Conservation (phyloP, 1,140 invertebrate species). For the Trichonephila clavata region DNA sequence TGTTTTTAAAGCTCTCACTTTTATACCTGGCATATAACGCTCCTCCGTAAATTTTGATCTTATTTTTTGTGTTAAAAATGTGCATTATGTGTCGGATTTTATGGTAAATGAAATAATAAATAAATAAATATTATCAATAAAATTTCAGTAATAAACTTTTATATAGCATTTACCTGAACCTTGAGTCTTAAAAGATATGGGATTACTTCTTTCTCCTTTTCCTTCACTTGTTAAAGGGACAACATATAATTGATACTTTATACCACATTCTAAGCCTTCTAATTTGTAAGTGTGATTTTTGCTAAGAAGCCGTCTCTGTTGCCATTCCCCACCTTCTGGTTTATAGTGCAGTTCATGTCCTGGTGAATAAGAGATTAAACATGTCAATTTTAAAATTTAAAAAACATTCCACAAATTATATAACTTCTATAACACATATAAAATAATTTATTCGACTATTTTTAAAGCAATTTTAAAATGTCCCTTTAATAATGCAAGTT, state of each 20-base stretch:
- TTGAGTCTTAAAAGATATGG: constrained; percentile 77
- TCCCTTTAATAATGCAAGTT: too few relatives aligned
- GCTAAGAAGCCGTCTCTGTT: constrained; percentile 80
- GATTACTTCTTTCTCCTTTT: constrained; percentile 75
- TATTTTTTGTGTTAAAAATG: too few relatives aligned
- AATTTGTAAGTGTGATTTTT: constrained; percentile 90
- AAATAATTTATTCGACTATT: neutral
- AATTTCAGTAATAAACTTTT: too few relatives aligned
- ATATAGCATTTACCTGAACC: constrained; percentile 68
- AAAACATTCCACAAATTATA: too few relatives aligned
- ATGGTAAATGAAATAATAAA: too few relatives aligned
- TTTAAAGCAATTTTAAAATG: neutral
- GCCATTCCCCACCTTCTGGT: constrained; percentile 95
- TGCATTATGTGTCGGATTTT: too few relatives aligned
- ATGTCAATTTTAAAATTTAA: too few relatives aligned
- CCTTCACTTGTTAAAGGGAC: constrained; percentile 74
- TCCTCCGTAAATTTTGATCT: too few relatives aligned
- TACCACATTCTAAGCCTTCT: constrained; percentile 93
- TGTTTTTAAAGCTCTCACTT: too few relatives aligned
- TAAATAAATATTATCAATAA: too few relatives aligned
- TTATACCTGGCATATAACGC: too few relatives aligned
- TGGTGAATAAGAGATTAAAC: neutral
- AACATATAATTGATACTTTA: constrained; percentile 94
- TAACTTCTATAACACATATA: too few relatives aligned
- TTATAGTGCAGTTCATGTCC: constrained; percentile 94